Evolutionary conservation across 2,113 vertebrate species (phyloP), one percentile per base, ranked within the genome.

Genomic region (Eulemur macaco): DNA sequence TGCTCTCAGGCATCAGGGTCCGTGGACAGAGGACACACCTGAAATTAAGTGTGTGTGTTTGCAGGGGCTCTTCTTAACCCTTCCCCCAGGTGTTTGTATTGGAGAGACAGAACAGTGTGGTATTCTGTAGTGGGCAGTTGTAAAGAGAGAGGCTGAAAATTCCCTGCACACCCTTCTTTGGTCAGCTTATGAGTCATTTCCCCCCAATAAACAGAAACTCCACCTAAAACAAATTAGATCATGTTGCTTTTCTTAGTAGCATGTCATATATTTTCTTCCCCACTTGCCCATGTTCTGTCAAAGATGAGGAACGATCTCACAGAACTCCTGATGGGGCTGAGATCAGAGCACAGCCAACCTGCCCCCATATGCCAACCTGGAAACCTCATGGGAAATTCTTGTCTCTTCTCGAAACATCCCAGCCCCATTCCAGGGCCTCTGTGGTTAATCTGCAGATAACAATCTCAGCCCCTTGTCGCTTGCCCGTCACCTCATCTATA

Each of bases 361-460:
- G 92, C 93, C 54, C 69, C 39, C 39, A 2, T 39, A 71, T 21
- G 58, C 39, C 83, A 60, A 91, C 92, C 92, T 50, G 11, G 86
- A 91, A 83, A 68, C 84, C 92, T 96, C 68, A 0, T 2, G 78
- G 92, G 84, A 86, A 74, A 95, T 52, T 39, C 39, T 39, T 42
- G 42, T 42, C 42, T 91, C 80, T 69, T 82, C 37, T 39, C 52
- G 66, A 95, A 94, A 81, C 39, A 93, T 94, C 77, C 27, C 77
- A 94, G 84, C 34, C 74, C 37, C 68, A 56, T 52, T 82, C 81
- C 50, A 3, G 52, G 37, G 39, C 34, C 76, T 94, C 52, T 85
- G 63, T 54, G 73, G 54, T 93, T 80, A 91, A 68, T 91, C 78
- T 95, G 89, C 95, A 84, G 94, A 94, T 71, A 91, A 84, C 3